phyloP scores from a whole-genome alignment of 1,140 invertebrate genomes.

The Drosophila jambulina region DNA sequence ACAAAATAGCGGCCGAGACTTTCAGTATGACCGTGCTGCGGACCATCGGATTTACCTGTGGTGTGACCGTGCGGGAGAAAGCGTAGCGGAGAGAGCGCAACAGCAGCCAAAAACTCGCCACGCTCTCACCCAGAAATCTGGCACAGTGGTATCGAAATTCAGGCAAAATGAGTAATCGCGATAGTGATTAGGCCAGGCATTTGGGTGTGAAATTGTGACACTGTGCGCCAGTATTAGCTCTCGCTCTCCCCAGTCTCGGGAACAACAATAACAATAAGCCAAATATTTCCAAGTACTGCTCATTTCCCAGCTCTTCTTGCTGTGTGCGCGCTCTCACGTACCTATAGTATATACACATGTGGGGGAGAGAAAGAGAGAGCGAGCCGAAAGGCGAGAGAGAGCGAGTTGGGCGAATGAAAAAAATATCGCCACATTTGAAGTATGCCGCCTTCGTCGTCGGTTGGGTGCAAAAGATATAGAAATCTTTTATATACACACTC shows the following conservation, averaged over 20 bases:
- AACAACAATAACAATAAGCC: conserved; percentile 53
- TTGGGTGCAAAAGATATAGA: conserved; percentile 77
- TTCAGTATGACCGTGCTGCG: conserved; percentile 32
- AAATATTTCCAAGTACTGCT: conserved; percentile 43
- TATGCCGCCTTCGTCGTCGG: conserved; percentile 80
- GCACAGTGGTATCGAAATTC: conserved; percentile 42
- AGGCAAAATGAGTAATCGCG: conserved; percentile 30
- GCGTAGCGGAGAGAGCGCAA: conserved; percentile 43
- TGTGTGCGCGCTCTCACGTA: conserved; percentile 39
- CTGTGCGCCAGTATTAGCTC: neutral
- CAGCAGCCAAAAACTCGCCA: conserved; percentile 60
- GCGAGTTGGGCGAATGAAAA: conserved; percentile 38
- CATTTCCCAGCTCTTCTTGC: conserved; percentile 20
- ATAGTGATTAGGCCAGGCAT: neutral
- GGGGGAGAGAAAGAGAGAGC: conserved; percentile 31
- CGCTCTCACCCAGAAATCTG: conserved; percentile 53
- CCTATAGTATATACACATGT: conserved; percentile 49
- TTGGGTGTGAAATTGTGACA: conserved; percentile 13
- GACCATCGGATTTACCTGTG: conserved; percentile 16
- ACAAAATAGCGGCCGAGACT: neutral
- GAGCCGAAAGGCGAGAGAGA: conserved; percentile 17
- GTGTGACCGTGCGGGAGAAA: conserved; percentile 34
- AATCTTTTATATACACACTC: conserved; percentile 50
- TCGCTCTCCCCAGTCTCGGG: neutral
- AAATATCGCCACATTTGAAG: conserved; percentile 72